Base-by-base conservation (phyloP, 2,113 vertebrate species). In the Hyperoodon ampullatus region DNA sequence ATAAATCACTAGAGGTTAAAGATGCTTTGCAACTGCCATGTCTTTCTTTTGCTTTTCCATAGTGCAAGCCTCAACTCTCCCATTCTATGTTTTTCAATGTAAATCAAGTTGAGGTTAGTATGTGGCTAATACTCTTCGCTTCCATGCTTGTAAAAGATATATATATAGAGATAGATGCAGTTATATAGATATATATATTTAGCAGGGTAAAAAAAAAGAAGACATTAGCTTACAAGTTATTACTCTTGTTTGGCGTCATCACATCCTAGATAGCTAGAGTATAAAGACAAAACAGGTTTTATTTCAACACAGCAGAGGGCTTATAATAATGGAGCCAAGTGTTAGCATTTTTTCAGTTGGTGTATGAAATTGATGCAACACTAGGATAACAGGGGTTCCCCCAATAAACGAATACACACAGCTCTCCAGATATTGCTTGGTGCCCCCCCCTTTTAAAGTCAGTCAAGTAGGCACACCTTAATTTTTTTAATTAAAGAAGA, bases 1-100 rank as follows among this genome's bases (percentile, higher is more conserved):
- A 98, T 99, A 99, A 99, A 99, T 99, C 98, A 99, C 98, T 98
- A 98, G 99, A 99, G 99, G 99, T 99, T 99, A 99, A 98, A 98
- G 98, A 99, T 97, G 98, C 98, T 99, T 99, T 99, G 98, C 98
- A 98, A 98, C 97, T 96, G 98, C 98, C 96, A 85, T 97, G 98
- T 97, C 98, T 98, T 98, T 98, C 98, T 98, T 98, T 98, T 98
- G 98, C 98, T 98, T 98, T 98, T 98, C 98, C n/a, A 2, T 97
- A 98, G 97, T 97, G 91, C 90, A 98, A 95, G 87, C 91, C 97
- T 97, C 97, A 98, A 97, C 97, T 98, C 96, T 98, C 96, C 26
- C 93, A 84, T 92, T 98, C 89, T 97, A 94, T 97, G 93, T 97
- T 98, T 98, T 98, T 98, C 97, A 96, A 92, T 98, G 98, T 98